These are phyloP conservation scores for Eumaeus atala DNA, from an alignment of 1,140 invertebrate species.

Conservation along the genomic window DNA sequence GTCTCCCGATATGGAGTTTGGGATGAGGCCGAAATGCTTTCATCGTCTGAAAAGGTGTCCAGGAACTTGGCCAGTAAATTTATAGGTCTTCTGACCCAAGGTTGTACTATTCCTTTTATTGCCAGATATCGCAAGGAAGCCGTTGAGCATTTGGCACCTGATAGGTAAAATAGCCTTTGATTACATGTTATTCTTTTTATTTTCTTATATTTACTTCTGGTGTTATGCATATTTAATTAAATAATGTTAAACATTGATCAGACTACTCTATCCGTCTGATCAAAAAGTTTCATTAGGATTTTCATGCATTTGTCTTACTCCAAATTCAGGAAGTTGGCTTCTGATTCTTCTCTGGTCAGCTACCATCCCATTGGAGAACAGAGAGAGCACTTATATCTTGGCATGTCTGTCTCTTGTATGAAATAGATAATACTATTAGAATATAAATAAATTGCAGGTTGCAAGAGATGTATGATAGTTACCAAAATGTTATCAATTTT, in stretches of 20 bases:
- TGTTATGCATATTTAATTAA: too few relatives aligned
- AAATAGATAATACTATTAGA: too few relatives aligned
- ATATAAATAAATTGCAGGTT: slow-evolving; percentile 34
- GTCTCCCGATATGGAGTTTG: slow-evolving; percentile 28
- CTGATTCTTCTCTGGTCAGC: too few relatives aligned
- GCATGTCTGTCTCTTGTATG: too few relatives aligned
- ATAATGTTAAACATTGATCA: too few relatives aligned
- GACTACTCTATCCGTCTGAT: too few relatives aligned
- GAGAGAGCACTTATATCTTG: too few relatives aligned
- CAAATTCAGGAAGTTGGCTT: too few relatives aligned
- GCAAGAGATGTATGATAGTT: slow-evolving; percentile 59
- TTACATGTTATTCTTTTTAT: background rate
- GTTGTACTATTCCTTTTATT: slow-evolving; percentile 70
- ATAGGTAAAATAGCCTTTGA: slow-evolving; percentile 39
- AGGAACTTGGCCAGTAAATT: slow-evolving; percentile 50
- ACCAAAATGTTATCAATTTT: slow-evolving; percentile 52
- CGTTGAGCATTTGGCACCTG: slow-evolving; percentile 61
- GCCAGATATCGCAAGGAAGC: slow-evolving; percentile 66
- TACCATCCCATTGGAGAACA: too few relatives aligned
- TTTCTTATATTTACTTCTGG: background rate
- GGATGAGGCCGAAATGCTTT: slow-evolving; percentile 56
- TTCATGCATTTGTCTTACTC: too few relatives aligned
- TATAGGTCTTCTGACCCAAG: slow-evolving; percentile 54
- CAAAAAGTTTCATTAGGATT: too few relatives aligned
- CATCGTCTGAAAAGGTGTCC: slow-evolving; percentile 46